phyloP scores from a whole-genome alignment of 2,888 invertebrate species.

The Altica lythri region DNA sequence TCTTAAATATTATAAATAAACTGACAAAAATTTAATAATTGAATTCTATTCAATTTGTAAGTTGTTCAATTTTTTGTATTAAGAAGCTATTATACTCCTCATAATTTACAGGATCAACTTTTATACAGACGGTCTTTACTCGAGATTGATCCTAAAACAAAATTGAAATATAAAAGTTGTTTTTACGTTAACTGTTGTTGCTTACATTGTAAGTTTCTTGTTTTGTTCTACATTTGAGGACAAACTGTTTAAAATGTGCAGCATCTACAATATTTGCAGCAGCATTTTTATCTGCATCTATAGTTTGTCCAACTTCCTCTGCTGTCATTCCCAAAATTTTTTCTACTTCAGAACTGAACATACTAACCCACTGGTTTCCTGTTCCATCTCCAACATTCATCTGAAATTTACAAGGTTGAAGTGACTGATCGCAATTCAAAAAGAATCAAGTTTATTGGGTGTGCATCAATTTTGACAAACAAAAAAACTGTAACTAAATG shows the following conservation, averaged over 20 bases:
- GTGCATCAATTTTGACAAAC: no score
- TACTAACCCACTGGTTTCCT: conserved; percentile 87
- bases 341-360: conserved; percentile 86
- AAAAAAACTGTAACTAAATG: no score
- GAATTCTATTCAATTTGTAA: conserved; percentile 27
- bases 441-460: no score
- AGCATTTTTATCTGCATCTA: conserved; percentile 68
- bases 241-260: conserved; percentile 77
- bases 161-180: conserved; percentile 19
- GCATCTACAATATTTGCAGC: conserved; percentile 73
- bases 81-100: conserved; percentile 68
- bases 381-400: conserved; percentile 86
- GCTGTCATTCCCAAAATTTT: conserved; percentile 72
- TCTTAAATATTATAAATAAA: neutral
- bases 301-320: conserved; percentile 78
- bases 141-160: conserved; percentile 76
- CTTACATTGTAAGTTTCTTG: conserved; percentile 89
- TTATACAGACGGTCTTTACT: conserved; percentile 75
- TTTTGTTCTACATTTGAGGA: conserved; percentile 85
- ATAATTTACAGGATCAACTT: conserved; percentile 73
- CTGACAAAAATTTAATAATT: no score
- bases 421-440: no score
- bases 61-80: conserved; percentile 39
- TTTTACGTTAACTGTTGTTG: neutral
- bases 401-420: no score